A percentile compares a stretch with the other conserved stretches of the same genome.
These are phyloP conservation scores for Rhynchopsitta pachyrhyncha DNA, from an alignment of 2,113 vertebrate genomes.

Conservation along the genomic window DNA sequence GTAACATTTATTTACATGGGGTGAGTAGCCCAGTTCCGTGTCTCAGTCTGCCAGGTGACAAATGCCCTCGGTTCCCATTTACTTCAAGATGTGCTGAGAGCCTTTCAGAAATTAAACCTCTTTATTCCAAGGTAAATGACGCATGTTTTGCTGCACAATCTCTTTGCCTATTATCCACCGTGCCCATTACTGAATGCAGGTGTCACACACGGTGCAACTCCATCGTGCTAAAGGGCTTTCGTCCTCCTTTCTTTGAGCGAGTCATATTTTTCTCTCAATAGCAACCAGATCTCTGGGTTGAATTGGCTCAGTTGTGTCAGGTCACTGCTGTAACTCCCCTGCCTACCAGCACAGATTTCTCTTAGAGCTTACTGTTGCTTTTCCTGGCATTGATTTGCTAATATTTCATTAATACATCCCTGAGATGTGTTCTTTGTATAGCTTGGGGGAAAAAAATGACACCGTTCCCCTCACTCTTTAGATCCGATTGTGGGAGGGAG, in stretches of 20 bases:
- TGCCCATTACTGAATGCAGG: conserved; percentile 21
- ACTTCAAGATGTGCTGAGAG: conserved; percentile 9
- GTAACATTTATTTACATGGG: background rate
- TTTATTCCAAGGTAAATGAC: conserved; percentile 43
- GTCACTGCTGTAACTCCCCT: background rate
- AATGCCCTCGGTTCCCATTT: conserved; percentile 35
- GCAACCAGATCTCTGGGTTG: conserved; percentile 33
- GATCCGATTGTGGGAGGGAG: conserved; percentile 5
- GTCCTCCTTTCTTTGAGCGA: background rate
- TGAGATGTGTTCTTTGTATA: background rate
- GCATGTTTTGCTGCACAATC: conserved; percentile 21
- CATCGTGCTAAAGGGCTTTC: background rate
- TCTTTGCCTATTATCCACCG: background rate
- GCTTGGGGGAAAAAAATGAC: background rate
- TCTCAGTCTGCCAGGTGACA: conserved; percentile 47
- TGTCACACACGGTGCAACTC: conserved; percentile 37
- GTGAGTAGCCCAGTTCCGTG: background rate
- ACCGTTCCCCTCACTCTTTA: background rate
- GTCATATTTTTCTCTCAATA: conserved; percentile 34
- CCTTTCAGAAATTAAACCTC: conserved; percentile 57
- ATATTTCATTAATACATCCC: conserved; percentile 33
- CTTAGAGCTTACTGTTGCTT: background rate
- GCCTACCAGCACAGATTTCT: conserved; percentile 45
- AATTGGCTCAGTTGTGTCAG: background rate
- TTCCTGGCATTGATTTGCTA: background rate